These are phyloP conservation scores for Caenorhabditis panamensis DNA, from an alignment of 2,888 invertebrate genomes.

Conservation along the genomic window DNA sequence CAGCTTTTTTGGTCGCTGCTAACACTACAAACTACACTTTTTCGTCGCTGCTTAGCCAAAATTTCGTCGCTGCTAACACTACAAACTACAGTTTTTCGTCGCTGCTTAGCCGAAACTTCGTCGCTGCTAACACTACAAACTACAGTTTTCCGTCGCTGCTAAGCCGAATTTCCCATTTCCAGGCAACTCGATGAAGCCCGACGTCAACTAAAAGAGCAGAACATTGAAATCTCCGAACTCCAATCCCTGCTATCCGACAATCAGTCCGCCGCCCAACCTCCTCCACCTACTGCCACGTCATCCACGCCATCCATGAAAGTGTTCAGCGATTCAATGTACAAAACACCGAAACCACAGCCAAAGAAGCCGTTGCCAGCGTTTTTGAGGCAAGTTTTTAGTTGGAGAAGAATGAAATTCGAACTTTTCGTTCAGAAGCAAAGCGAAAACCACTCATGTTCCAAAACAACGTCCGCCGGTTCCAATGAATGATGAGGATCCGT, in stretches of 20 bases:
- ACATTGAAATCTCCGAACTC: slow-evolving; percentile 18
- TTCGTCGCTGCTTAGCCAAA: not conserved
- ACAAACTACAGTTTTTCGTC: slow-evolving; percentile 8
- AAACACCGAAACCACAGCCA: slow-evolving; percentile 5
- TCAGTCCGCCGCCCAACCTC: not conserved
- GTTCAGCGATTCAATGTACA: slow-evolving; percentile 49
- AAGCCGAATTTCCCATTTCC: not conserved
- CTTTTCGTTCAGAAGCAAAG: slow-evolving; percentile 31
- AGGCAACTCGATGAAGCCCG: slow-evolving; percentile 36
- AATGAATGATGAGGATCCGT: not conserved
- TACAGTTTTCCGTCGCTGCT: not conserved
- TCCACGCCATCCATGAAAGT: not conserved
- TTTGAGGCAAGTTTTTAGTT: not conserved
- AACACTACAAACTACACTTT: too few species aligned
- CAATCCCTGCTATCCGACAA: slow-evolving; percentile 3
- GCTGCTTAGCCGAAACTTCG: too few species aligned
- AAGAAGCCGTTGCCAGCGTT: slow-evolving; percentile 25
- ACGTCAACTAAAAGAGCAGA: slow-evolving; percentile 12
- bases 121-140: too few species aligned
- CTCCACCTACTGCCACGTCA: slow-evolving; percentile 6
- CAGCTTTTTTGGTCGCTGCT: too few species aligned
- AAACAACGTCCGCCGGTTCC: not conserved
- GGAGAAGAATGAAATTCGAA: not conserved
- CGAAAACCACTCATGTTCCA: not conserved
- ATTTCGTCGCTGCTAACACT: not conserved